phyloP scores from a whole-genome alignment of 2,113 vertebrate genomes.

The Holacanthus passer region DNA sequence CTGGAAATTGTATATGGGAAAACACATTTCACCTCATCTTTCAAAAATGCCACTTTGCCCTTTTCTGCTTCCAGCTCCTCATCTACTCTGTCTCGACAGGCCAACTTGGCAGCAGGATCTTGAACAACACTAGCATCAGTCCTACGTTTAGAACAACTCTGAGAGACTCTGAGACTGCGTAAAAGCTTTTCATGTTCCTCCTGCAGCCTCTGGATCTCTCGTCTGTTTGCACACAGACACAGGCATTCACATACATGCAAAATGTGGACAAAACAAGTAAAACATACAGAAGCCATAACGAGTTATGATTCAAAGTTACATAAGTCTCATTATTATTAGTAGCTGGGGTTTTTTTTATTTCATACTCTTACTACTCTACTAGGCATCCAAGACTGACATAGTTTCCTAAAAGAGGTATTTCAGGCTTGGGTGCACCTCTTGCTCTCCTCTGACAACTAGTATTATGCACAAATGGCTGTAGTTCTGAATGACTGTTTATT shows the following conservation, averaged over 20 bases:
- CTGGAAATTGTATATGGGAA: not conserved
- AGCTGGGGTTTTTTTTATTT: not conserved
- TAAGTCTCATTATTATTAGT: not conserved
- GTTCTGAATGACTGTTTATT: not conserved
- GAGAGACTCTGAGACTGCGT: slow-evolving; percentile 7
- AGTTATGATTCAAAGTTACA: not conserved
- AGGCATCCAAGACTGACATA: not conserved
- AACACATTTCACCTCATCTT: slow-evolving; percentile 29
- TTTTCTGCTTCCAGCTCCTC: slow-evolving; percentile 34
- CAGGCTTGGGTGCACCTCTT: not conserved
- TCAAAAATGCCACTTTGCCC: not conserved
- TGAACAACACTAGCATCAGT: slow-evolving; percentile 21
- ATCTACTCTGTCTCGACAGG: slow-evolving; percentile 9
- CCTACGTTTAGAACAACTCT: not conserved
- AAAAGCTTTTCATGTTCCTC: slow-evolving; percentile 33
- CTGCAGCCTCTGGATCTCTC: slow-evolving; percentile 37
- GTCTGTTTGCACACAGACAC: slow-evolving; percentile 30
- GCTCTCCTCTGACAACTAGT: not conserved
- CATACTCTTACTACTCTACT: too few species aligned
- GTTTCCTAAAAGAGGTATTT: not conserved
- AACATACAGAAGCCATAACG: not conserved
- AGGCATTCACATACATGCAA: not conserved
- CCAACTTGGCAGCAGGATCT: slow-evolving; percentile 23
- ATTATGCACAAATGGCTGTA: not conserved
- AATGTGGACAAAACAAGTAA: not conserved